These are phyloP conservation scores for Plebejus melissa DNA, from an alignment of 2,888 invertebrate species.

Conservation along the genomic window DNA sequence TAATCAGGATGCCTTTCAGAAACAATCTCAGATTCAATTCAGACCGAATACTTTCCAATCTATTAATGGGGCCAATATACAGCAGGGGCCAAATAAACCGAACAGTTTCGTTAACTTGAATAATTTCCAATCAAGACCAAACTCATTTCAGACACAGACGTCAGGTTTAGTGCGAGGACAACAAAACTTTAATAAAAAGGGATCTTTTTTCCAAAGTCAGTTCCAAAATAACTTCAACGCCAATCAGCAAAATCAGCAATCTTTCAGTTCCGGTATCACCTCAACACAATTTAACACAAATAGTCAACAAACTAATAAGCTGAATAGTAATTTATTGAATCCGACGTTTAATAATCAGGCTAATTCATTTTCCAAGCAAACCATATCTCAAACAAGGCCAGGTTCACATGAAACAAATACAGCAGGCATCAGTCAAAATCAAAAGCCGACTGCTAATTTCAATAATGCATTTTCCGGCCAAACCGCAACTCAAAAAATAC, in stretches of 20 bases:
- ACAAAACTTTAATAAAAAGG: not conserved
- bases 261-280: not conserved
- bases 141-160: not conserved
- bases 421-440: not conserved
- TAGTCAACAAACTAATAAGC: not conserved
- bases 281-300: conserved; percentile 1
- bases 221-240: not conserved
- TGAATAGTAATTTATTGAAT: not conserved
- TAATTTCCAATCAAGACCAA: not conserved
- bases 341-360: not conserved
- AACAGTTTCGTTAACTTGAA: not conserved
- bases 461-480: not conserved
- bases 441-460: not conserved
- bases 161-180: not conserved
- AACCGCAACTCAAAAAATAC: not conserved
- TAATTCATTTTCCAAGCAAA: not conserved
- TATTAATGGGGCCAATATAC: not conserved
- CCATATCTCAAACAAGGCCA: not conserved
- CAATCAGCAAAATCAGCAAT: not conserved
- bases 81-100: not conserved
- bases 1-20: not conserved
- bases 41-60: not conserved
- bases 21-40: not conserved
- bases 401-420: not conserved
- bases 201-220: not conserved